Evolutionary conservation across 2,888 invertebrate species (phyloP).

Genomic region (Eretmocerus hayati): DNA sequence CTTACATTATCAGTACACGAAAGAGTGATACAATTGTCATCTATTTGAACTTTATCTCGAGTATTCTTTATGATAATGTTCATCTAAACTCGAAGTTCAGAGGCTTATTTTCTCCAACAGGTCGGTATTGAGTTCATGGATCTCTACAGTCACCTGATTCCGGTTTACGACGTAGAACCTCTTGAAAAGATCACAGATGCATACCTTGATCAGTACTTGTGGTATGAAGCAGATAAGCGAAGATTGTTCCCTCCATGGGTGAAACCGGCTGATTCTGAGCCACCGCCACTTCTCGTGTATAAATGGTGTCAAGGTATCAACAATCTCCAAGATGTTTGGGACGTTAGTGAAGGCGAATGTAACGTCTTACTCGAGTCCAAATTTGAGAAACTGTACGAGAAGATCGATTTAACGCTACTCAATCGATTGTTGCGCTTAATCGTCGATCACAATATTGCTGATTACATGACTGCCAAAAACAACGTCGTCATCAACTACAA

Average conservation of each 20-base stretch:
- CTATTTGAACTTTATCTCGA: neutral
- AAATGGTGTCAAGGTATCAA: slow-evolving; percentile 99
- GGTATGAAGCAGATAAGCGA: slow-evolving; percentile 99
- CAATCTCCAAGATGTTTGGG: slow-evolving; percentile 98
- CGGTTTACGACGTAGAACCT: slow-evolving; percentile 98
- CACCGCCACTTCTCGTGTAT: slow-evolving; percentile 84
- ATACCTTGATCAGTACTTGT: slow-evolving; percentile 97
- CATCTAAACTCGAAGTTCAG: neutral
- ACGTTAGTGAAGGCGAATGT: slow-evolving; percentile 96
- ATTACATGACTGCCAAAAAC: slow-evolving; percentile 99
- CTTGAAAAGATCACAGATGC: slow-evolving; percentile 99
- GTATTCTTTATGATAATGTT: neutral
- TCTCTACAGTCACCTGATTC: slow-evolving; percentile 95
- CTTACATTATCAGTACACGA: too few species aligned
- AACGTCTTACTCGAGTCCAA: slow-evolving; percentile 95
- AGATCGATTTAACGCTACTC: slow-evolving; percentile 95
- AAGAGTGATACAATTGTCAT: slow-evolving; percentile 1
- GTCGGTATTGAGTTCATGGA: slow-evolving; percentile 99
- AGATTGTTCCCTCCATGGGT: slow-evolving; percentile 97
- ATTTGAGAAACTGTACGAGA: slow-evolving; percentile 99
- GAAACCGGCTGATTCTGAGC: slow-evolving; percentile 97
- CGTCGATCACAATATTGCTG: slow-evolving; percentile 99
- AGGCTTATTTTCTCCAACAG: slow-evolving; percentile 50
- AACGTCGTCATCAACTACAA: slow-evolving; percentile 99
- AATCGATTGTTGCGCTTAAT: slow-evolving; percentile 93